These are phyloP conservation scores for Neria commutata DNA, from an alignment of 2,888 invertebrate genomes.

Conservation along the genomic window DNA sequence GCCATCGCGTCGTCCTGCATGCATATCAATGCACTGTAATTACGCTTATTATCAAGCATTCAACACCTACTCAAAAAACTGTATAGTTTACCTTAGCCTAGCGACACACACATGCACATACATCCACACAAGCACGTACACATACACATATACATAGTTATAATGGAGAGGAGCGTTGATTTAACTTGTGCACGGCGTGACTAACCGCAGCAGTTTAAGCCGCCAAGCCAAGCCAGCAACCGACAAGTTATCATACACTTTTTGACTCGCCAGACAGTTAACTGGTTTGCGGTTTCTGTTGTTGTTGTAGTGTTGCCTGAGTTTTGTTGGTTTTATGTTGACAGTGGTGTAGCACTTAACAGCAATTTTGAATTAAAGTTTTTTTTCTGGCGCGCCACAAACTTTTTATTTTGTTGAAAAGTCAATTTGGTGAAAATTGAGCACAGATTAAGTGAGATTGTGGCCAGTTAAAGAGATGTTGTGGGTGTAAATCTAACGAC, in stretches of 20 bases:
- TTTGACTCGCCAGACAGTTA: neutral
- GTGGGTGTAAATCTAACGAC: too few species aligned
- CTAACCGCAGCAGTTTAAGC: neutral
- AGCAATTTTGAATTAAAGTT: too few species aligned
- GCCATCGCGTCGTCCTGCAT: too few species aligned
- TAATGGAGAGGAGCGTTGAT: too few species aligned
- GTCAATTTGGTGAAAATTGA: neutral
- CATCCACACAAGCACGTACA: neutral
- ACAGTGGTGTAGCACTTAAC: neutral
- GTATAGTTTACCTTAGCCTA: neutral
- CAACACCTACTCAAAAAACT: constrained; percentile 51
- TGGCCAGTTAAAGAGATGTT: too few species aligned
- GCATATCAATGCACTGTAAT: constrained; percentile 46
- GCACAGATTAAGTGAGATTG: neutral
- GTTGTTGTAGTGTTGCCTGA: neutral
- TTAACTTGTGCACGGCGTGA: neutral
- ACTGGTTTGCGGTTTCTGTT: neutral
- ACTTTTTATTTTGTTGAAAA: neutral
- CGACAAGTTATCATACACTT: too few species aligned
- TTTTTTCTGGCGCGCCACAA: too few species aligned
- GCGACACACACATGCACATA: neutral
- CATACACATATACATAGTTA: too few species aligned
- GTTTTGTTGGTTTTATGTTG: neutral
- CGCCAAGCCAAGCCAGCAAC: neutral
- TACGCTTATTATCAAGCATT: constrained; percentile 52